Percentiles rank a stretch among this genome's conserved stretches.
Conservation (phyloP, 1,140 invertebrate species). For the Temnothorax curvispinosus region DNA sequence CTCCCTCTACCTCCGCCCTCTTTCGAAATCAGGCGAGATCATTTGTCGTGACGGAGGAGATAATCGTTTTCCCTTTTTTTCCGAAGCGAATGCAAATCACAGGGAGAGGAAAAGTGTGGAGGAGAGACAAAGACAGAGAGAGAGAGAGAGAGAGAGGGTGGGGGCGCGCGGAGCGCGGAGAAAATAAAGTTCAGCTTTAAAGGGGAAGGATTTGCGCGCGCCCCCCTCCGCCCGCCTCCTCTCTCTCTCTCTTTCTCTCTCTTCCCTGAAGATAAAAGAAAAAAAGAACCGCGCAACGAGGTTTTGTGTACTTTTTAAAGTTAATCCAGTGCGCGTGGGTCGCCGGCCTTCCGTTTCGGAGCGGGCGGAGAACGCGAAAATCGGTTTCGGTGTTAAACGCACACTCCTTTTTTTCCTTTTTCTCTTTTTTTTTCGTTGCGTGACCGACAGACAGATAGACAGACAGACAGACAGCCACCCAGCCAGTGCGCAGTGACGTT, state of each 20-base stretch:
- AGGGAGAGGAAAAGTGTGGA: background rate
- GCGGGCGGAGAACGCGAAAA: constrained; percentile 46
- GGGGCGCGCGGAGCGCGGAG: background rate
- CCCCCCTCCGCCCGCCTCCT: too few species aligned
- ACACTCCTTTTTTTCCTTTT: constrained; percentile 11
- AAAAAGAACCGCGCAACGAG: constrained; percentile 30
- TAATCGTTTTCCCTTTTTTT: constrained; percentile 38
- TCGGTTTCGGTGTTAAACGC: constrained; percentile 49
- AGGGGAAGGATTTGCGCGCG: constrained; percentile 44
- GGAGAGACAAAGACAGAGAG: background rate
- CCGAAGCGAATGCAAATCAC: constrained; percentile 38
- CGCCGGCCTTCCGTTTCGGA: constrained; percentile 50
- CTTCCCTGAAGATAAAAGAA: constrained; percentile 49
- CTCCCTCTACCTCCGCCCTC: too few species aligned
- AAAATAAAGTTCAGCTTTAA: constrained; percentile 62
- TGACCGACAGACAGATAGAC: constrained; percentile 58
- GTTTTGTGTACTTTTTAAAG: constrained; percentile 60
- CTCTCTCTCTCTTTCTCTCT: background rate
- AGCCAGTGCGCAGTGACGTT: constrained; percentile 40
- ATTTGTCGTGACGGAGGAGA: constrained; percentile 30
- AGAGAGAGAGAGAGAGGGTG: background rate
- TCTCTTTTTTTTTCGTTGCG: constrained; percentile 26
- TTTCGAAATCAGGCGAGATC: constrained; percentile 16
- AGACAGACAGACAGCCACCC: constrained; percentile 3
- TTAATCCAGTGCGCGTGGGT: constrained; percentile 52